Evolutionary conservation across 2,113 vertebrate genomes (phyloP), one percentile per base, ranked within the genome.

Genomic region (Uria aalge): DNA sequence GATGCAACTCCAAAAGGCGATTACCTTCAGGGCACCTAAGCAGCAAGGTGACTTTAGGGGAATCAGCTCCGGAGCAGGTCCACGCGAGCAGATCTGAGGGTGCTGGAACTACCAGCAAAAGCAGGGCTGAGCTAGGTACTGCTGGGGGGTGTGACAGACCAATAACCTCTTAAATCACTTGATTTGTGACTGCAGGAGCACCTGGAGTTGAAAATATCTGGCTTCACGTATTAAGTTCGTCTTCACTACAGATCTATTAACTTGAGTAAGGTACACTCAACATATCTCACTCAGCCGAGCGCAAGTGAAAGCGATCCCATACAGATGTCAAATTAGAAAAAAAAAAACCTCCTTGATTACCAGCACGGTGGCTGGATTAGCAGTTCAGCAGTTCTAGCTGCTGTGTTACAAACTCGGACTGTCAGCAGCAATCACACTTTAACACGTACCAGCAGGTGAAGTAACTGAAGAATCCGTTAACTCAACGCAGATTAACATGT

Each of bases 1-100:
- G 34, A 69, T 29, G 21, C 0, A 0, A 5, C 32, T 76, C 17
- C 3, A 48, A 12, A 20, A 68, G 17, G 11, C 4, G 2, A 47
- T 19, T n/a, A 19, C 40, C 45, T 45, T 57, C 56, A 53, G 73
- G 18, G 75, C 26, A 41, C 5, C 7, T 1, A 43, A 52, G 7
- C 45, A 18, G 22, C 23, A 59, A 48, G 76, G 11, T 24, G 38
- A 38, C 41, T 53, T 74, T 0, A 45, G 15, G 32, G 15, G 38
- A 71, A 24, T 6, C 43, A 4, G 3, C 24, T 48, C 75, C 63
- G 63, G 52, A 86, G 32, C 72, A 64, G 30, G 30, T 15, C 24
- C 27, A 13, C 1, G 3, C 6, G 3, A 24, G 12, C 11, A 74
- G 24, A 60, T 26, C 36, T 18, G 40, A 36, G 7, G 4, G 32